Base-by-base conservation (phyloP, 1,140 invertebrate species). In the Amphibalanus amphitrite region DNA sequence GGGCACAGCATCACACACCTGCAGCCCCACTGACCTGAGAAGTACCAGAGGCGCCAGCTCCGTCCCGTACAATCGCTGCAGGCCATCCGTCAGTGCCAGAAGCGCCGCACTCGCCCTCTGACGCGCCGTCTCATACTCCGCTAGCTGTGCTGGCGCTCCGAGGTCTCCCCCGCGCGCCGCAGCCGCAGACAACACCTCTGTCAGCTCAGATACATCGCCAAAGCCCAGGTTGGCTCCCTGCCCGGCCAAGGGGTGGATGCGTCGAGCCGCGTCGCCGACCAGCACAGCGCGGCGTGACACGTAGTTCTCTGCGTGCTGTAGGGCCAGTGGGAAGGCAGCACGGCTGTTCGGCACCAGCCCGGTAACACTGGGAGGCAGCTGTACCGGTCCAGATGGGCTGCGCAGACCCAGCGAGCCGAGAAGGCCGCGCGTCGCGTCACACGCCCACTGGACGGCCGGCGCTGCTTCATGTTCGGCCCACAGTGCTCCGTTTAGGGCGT, bases 211-310 rank as follows among this genome's bases (percentile, higher is more conserved):
- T 0, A 97, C 88, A 83, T 99, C 97, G 29, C 91, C 92, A 80
- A 98, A 96, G 6, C 97, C 97, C 67, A 99, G 82, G 83, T 99
- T 99, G 0, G 98, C 92, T 20, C 96, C 96, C 81, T 97, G 95
- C 0, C 97, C 97, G 68, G 96, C 97, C 69, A 98, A 79, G 0
- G 97, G 97, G 83, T 99, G 96, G 59, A 99, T 85, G 78, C 93
- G 85, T 81, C 99, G 97, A 15, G 95, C 95, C 47, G 96, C 92
- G 85, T 99, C 97, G 25, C 94, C 94, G 73, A 97, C 85, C 3
- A 97, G 81, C 67, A 87, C 93, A 17, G 88, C 85, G 70, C 90
- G 84, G 28, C 83, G 81, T 38, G 82, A 83, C 0, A 93, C 86
- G 81, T 98, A 98, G 74, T 87, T 85, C 0, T 88, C 86, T 29